Percentiles rank a stretch among this genome's conserved stretches.
These are phyloP conservation scores for Edolisoma coerulescens DNA, from an alignment of 2,113 vertebrate species.

Conservation along the genomic window DNA sequence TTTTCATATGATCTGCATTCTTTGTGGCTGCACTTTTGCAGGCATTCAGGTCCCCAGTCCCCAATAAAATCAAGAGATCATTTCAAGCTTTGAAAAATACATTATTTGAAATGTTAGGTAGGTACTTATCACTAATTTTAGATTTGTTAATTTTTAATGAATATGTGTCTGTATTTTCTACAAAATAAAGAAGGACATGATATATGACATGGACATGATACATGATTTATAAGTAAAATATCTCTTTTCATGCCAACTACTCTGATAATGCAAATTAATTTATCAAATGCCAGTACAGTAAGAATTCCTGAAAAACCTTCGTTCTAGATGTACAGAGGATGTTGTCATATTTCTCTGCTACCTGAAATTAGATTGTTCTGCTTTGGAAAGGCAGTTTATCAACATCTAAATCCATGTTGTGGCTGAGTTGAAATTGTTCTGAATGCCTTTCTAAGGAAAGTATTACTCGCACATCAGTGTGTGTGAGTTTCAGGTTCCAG, in stretches of 20 bases:
- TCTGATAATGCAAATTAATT: neutral
- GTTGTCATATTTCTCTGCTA: neutral
- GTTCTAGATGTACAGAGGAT: neutral
- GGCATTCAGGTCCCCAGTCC: too few relatives aligned
- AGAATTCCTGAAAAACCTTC: constrained; percentile 25
- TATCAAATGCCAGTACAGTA: neutral
- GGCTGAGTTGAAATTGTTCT: neutral
- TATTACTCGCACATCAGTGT: neutral
- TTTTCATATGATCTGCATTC: neutral
- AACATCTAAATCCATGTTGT: neutral
- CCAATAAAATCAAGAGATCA: neutral
- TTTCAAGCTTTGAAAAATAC: neutral
- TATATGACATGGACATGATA: too few relatives aligned
- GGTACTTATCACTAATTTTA: neutral
- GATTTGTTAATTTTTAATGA: neutral
- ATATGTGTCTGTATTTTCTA: neutral
- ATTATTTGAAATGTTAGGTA: neutral
- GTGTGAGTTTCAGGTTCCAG: neutral
- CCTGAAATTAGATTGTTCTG: constrained; percentile 9
- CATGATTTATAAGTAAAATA: neutral
- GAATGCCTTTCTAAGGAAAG: neutral
- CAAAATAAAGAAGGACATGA: constrained; percentile 15
- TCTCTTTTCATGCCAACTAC: neutral
- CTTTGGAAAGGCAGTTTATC: neutral
- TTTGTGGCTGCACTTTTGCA: neutral